Evolutionary conservation across 1,140 invertebrate species (phyloP).

Genomic region (Heliconius eleuchia): DNA sequence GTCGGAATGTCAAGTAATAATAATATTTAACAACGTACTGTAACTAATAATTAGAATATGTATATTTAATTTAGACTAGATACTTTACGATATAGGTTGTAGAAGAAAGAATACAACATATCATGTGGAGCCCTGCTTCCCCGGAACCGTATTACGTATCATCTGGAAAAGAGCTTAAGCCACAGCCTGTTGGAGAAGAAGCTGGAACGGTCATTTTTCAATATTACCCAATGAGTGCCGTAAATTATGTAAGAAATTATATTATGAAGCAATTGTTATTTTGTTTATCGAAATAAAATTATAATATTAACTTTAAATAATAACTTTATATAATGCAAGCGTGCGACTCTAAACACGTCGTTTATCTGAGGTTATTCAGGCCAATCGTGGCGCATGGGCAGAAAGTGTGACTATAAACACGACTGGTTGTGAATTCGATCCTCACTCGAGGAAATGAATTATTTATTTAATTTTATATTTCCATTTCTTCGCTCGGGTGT

Average conservation of each 20-base stretch:
- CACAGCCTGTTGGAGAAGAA: constrained; percentile 92
- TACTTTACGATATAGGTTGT: constrained; percentile 85
- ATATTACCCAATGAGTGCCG: constrained; percentile 92
- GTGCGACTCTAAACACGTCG: no score
- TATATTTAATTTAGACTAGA: neutral
- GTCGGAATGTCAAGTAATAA: constrained; percentile 90
- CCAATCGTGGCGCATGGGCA: no score
- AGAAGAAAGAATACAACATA: constrained; percentile 89
- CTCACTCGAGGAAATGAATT: no score
- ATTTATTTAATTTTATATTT: no score
- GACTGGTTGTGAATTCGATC: no score
- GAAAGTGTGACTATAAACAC: no score
- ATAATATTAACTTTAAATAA: no score
- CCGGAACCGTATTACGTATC: constrained; percentile 91
- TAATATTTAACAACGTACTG: neutral
- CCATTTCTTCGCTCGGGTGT: no score
- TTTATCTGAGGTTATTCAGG: no score
- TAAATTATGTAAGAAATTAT: constrained; percentile 90
- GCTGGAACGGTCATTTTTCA: constrained; percentile 92
- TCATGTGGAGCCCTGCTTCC: constrained; percentile 85
- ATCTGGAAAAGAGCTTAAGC: constrained; percentile 90
- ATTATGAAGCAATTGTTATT: no score
- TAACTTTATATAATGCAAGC: no score
- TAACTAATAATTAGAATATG: neutral
- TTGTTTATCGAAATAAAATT: no score